Percentiles rank a stretch among this genome's conserved stretches.
Evolutionary conservation across 2,888 invertebrate genomes (phyloP).

Genomic region (Drosophila suboccidentalis): DNA sequence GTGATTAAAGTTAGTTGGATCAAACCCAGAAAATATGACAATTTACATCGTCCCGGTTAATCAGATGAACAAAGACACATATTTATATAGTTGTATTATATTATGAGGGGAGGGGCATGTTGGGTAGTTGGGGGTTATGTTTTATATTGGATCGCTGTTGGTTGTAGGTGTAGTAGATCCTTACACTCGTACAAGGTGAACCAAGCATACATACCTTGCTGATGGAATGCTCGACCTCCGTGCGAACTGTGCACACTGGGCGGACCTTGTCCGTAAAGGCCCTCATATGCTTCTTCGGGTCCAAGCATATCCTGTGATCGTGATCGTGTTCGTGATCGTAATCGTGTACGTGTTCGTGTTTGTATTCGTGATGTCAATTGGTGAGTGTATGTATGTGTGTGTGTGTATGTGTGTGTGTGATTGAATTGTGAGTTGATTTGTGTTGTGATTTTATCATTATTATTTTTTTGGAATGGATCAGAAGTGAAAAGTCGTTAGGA

Average conservation of each 20-base stretch:
- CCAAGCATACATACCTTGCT: slow-evolving; percentile 91
- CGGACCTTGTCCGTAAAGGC: slow-evolving; percentile 96
- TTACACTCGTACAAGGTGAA: slow-evolving; percentile 36
- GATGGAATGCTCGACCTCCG: slow-evolving; percentile 90
- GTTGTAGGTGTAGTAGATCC: slow-evolving; percentile 52
- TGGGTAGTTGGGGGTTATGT: slow-evolving; percentile 3
- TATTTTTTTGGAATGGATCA: slow-evolving; percentile 58
- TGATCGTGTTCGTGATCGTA: slow-evolving; percentile 34
- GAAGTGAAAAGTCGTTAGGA: slow-evolving; percentile 82
- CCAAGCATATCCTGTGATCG: slow-evolving; percentile 88
- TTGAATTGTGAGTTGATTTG: slow-evolving; percentile 41
- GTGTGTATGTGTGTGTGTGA: slow-evolving; percentile 25
- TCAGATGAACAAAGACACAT: slow-evolving; percentile 24
- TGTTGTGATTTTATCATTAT: slow-evolving; percentile 37
- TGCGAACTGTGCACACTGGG: slow-evolving; percentile 94
- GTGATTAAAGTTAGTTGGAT: background rate
- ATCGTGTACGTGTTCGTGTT: slow-evolving; percentile 33
- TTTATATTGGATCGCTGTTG: slow-evolving; percentile 27
- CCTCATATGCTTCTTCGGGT: slow-evolving; percentile 96
- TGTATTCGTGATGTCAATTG: slow-evolving; percentile 43
- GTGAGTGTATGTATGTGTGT: slow-evolving; percentile 34
- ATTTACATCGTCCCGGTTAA: slow-evolving; percentile 5
- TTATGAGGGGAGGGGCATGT: background rate
- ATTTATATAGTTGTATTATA: slow-evolving; percentile 12
- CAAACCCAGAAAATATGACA: slow-evolving; percentile 9